phyloP scores from a whole-genome alignment of 2,113 vertebrate genomes.

The Antidorcas marsupialis region DNA sequence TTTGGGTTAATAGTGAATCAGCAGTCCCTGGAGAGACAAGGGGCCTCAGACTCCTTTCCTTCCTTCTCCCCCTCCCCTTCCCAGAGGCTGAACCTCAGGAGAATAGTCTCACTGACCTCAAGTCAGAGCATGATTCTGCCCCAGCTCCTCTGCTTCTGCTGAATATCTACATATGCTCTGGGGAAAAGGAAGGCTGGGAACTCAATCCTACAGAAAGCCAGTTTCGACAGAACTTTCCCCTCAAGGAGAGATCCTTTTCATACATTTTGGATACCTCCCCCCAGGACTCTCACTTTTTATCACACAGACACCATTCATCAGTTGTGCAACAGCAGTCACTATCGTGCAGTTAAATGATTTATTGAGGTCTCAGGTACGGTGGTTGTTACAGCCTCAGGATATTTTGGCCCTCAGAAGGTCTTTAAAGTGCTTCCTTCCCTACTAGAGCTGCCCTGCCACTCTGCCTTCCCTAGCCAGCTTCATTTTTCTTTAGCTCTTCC shows the following conservation, averaged over 20 bases:
- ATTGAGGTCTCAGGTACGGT: constrained; percentile 35
- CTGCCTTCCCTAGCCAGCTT: not conserved
- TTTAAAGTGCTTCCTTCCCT: not conserved
- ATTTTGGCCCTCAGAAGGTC: not conserved
- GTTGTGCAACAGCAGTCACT: not conserved
- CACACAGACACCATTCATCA: not conserved
- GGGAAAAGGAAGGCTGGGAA: not conserved
- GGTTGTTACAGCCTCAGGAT: not conserved
- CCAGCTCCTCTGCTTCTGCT: not conserved
- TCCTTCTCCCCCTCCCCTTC: not conserved
- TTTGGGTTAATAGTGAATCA: not conserved
- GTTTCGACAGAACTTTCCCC: not conserved
- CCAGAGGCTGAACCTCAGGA: not conserved
- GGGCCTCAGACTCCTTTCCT: not conserved
- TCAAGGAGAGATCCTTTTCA: not conserved
- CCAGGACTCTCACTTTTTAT: not conserved
- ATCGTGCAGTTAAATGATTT: constrained; percentile 26
- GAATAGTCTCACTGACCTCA: not conserved
- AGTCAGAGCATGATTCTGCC: not conserved
- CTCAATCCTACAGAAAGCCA: not conserved
- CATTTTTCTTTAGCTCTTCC: constrained; percentile 55
- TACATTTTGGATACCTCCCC: not conserved
- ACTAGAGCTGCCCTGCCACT: not conserved
- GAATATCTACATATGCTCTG: not conserved
- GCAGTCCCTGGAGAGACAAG: not conserved